A percentile compares a stretch with the other conserved stretches of the same genome.
These are phyloP conservation scores for Nemapogon koenigi DNA, from an alignment of 2,888 invertebrate species.

Conservation along the genomic window DNA sequence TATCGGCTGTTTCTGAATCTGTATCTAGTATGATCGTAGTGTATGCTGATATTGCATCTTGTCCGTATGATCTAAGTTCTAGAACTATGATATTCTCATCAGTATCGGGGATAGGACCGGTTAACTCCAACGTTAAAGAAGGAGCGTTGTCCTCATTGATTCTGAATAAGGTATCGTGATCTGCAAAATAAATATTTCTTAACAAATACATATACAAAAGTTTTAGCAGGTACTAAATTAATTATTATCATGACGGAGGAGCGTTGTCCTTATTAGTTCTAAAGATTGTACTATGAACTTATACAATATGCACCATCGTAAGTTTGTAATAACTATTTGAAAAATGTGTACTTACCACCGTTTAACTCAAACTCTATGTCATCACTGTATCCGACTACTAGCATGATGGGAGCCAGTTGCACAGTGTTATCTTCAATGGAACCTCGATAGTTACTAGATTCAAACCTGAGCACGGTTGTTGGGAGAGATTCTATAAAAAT, in stretches of 20 bases:
- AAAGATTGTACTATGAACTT: no score
- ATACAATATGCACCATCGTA: no score
- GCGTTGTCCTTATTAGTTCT: no score
- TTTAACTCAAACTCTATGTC: constrained; percentile 23
- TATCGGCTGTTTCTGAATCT: neutral
- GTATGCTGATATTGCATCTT: constrained; percentile 16
- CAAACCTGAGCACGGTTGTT: constrained; percentile 28
- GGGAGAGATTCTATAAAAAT: constrained; percentile 34
- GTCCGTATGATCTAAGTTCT: neutral
- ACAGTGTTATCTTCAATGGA: constrained; percentile 23
- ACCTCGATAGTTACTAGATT: constrained; percentile 31
- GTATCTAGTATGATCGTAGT: constrained; percentile 22
- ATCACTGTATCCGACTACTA: constrained; percentile 26
- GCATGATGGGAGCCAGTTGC: constrained; percentile 24
- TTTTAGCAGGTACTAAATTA: neutral
- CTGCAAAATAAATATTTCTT: no score
- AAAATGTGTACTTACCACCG: constrained; percentile 12
- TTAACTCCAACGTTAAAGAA: constrained; percentile 1
- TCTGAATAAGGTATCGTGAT: neutral
- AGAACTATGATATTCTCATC: constrained; percentile 2
- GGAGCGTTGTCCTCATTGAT: neutral
- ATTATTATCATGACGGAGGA: no score
- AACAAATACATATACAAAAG: no score
- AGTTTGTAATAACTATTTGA: no score
- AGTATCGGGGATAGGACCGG: neutral